These are phyloP conservation scores for Podarcis muralis DNA, from an alignment of 2,113 vertebrate genomes.

Conservation along the genomic window DNA sequence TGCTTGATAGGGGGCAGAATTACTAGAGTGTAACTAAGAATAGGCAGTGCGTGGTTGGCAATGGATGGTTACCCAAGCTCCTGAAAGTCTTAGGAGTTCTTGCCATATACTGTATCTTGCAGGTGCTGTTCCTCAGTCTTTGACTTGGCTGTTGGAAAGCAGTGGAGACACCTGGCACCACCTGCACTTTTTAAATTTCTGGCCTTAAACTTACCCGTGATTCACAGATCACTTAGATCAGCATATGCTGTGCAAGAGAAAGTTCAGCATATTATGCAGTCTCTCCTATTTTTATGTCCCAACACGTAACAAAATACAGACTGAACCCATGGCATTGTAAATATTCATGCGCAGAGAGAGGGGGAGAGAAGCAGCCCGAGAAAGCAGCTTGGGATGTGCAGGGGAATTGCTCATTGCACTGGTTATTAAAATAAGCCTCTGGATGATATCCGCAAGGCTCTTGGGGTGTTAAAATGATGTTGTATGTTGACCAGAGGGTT, in stretches of 20 bases:
- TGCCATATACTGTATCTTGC: rapidly evolving
- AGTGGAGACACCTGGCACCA: not conserved
- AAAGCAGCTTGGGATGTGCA: not conserved
- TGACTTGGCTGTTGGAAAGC: not conserved
- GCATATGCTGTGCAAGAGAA: not conserved
- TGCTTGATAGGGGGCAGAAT: conserved; percentile 50
- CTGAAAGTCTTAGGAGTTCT: conserved; percentile 24
- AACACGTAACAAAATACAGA: not conserved
- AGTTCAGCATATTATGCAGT: not conserved
- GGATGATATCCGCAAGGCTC: not conserved
- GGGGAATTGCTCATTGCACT: not conserved
- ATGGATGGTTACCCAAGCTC: conserved; percentile 5
- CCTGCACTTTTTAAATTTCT: not conserved
- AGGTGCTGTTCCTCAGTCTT: not conserved
- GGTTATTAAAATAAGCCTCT: not conserved
- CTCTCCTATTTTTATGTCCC: not conserved
- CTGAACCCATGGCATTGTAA: not conserved
- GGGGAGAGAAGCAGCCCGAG: not conserved
- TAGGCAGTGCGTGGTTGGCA: conserved; percentile 12
- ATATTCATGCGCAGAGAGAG: not conserved
- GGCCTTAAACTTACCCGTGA: not conserved
- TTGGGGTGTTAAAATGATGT: not conserved
- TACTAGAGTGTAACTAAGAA: conserved; percentile 8
- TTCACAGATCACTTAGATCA: not conserved
- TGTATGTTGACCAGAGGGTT: not conserved